Evolutionary conservation across 1,140 invertebrate species (phyloP), one percentile per base, ranked within the genome.

Genomic region (Anoplophora glabripennis): DNA sequence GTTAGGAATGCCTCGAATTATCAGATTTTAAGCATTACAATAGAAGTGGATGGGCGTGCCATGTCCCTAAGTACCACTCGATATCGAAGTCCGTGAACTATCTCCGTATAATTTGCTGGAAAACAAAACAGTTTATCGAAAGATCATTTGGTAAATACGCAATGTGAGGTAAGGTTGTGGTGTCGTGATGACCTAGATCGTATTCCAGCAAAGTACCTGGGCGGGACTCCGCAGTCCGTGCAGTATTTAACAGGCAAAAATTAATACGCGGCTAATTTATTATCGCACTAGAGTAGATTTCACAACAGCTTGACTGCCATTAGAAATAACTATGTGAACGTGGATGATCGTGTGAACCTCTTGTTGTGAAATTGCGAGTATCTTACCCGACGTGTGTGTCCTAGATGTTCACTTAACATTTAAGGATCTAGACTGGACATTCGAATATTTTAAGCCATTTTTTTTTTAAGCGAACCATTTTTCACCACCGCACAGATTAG

Each of bases 151-250:
- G 52, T 34, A 35, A 54, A 54, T 54, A 44, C 38, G 52, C 52
- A 44, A 45, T 42, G 33, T 56, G 41, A 48, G 15, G 21, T 28
- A 28, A 28, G 35, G 37, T 42, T 58, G 35, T 37, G 37, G 38
- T 66, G 61, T 66, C 64, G 61, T 66, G 64, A 63, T 67, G 65
- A 67, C 65, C 65, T 64, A 67, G 63, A 63, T 67, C 45, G 45
- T 28, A 48, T 46, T 53, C 42, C 38, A 14, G 58, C 34, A 53
- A 53, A 66, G 42, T 56, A 53, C 44, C 53, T 66, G 64, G 64
- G 64, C 61, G 64, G 64, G 57, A 41, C 58, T 44, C 28, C 56
- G 34, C 38, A 47, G 59, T 54, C 17, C 41, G 10, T 36, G 38
- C 33, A 28, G 21, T 28, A 53, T 36, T 36, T 48, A 37, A 36